Evolutionary conservation across 2,113 vertebrate genomes (phyloP), one percentile per base, ranked within the genome.

Genomic region (Microcebus lehilahytsara): DNA sequence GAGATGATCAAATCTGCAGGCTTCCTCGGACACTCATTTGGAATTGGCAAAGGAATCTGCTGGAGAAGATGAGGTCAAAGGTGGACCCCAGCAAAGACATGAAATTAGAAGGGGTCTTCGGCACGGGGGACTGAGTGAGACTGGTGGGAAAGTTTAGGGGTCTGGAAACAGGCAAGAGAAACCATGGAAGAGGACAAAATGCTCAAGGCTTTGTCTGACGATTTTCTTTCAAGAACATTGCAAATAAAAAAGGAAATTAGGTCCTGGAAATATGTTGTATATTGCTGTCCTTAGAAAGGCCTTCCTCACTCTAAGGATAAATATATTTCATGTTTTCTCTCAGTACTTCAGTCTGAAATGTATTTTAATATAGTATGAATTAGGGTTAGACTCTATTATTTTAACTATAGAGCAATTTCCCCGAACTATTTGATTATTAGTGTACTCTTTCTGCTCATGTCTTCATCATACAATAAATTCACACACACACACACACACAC

Each of bases 171-270:
- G 30, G 12, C 60, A 53, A 69, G 60, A 67, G 53, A 67, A 51
- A 58, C 6, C 2, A 30, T 4, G 3, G 30, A 66, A 4, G 14
- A 72, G 19, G 56, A 53, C 12, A 40, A 12, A 42, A 27, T 30
- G 34, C 19, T 19, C 7, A 13, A 53, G 19, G 12, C 77, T 67
- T 32, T 11, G 7, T 9, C 42, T 62, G 6, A 12, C 30, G 22
- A 23, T n/a, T 85, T 84, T 89, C 78, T 85, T 42, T 94, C 53
- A 56, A 90, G 56, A 62, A 67, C n/a, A 62, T 30, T 62, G 62
- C 10, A 53, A 89, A 81, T 77, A 17, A 79, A 40, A 96, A 67
- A 67, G 49, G 37, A 79, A 86, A 67, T 16, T 3, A 62, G 42
- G 34, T 40, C 20, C 1, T 20, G 4, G 9, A 60, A 40, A 77